Conservation (phyloP, 2,888 invertebrate species). For the Lepeophtheirus nordmannii region DNA sequence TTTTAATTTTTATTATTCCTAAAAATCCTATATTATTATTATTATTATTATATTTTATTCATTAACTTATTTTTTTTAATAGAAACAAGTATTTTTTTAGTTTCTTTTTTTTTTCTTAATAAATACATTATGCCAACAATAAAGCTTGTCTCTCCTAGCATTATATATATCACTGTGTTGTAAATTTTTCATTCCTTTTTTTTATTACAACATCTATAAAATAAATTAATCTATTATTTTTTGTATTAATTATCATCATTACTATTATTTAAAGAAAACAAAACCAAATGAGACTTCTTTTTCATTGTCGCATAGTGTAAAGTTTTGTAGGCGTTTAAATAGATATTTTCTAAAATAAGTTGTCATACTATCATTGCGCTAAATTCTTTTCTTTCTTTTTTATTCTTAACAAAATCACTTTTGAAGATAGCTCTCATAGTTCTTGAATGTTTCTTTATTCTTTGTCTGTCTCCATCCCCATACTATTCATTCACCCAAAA, state of each 20-base stretch:
- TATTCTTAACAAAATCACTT: not conserved
- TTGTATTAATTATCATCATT: no score
- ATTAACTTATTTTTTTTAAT: slow-evolving; percentile 5
- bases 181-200: not conserved
- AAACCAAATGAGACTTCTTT: not conserved
- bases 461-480: no score
- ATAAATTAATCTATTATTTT: no score
- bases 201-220: not conserved
- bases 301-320: not conserved
- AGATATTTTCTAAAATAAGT: slow-evolving; percentile 3
- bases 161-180: not conserved
- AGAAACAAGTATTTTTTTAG: slow-evolving; percentile 11
- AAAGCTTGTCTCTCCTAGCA: not conserved
- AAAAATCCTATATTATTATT: not conserved
- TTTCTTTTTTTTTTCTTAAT: not conserved
- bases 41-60: not conserved
- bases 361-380: not conserved
- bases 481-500: no score
- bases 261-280: not conserved
- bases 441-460: no score
- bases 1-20: not conserved
- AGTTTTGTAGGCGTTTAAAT: slow-evolving; percentile 4
- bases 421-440: no score
- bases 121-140: slow-evolving; percentile 3
- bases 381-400: not conserved